Conservation (phyloP, 1,140 invertebrate species). For the Sinella curviseta region DNA sequence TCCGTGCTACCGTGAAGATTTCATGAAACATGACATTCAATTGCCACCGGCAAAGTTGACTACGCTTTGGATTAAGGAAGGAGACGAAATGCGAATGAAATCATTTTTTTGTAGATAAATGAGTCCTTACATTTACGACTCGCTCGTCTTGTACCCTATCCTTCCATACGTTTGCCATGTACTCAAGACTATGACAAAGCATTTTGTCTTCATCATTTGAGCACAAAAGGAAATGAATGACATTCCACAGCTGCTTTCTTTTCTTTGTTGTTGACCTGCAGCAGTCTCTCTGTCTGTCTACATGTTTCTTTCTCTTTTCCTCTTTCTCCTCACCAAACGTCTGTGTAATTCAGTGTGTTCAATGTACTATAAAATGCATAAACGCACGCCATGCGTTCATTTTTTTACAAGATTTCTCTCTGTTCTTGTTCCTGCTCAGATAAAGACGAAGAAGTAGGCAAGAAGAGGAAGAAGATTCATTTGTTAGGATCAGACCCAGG, state of each 20-base stretch:
- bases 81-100: neutral
- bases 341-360: no score
- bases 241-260: conserved; percentile 13
- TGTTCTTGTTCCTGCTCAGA: neutral
- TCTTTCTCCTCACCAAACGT: no score
- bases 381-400: no score
- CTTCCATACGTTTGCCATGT: neutral
- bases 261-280: no score
- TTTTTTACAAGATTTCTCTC: no score
- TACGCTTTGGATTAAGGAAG: neutral
- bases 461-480: no score
- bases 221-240: conserved; percentile 19
- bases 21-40: conserved; percentile 1
- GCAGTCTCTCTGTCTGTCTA: no score
- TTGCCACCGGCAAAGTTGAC: neutral
- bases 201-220: conserved; percentile 20
- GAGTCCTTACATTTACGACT: neutral
- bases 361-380: no score
- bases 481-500: neutral
- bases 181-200: neutral
- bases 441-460: no score
- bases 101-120: neutral
- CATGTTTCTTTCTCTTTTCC: neutral
- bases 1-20: neutral
- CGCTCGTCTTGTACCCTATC: neutral